Conservation (phyloP, 1,140 invertebrate species). For the Piezodorus guildinii region DNA sequence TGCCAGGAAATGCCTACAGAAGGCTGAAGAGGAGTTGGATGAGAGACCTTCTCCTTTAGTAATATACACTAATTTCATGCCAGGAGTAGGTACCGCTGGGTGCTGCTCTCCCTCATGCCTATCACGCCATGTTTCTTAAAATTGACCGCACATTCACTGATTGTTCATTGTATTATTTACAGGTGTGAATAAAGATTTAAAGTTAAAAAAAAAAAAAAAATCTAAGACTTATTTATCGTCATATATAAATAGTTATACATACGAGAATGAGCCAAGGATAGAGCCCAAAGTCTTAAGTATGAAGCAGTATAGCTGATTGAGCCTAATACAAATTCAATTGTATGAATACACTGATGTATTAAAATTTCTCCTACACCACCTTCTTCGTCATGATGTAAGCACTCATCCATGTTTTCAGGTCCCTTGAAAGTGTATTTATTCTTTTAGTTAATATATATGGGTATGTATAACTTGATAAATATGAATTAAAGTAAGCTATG, state of each 20-base stretch:
- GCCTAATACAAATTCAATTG: constrained; percentile 96
- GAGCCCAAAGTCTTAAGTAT: constrained; percentile 97
- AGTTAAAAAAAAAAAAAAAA: too few relatives aligned
- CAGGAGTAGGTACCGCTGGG: too few relatives aligned
- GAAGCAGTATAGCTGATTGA: constrained; percentile 97
- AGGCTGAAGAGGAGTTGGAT: too few relatives aligned
- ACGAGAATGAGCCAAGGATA: constrained; percentile 90
- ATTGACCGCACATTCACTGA: too few relatives aligned
- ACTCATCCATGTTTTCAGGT: neutral
- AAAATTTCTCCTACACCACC: constrained; percentile 82
- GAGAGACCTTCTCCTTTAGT: too few relatives aligned
- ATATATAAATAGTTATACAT: constrained; percentile 17
- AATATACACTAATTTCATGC: too few relatives aligned
- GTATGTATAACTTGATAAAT: neutral
- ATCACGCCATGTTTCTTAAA: too few relatives aligned
- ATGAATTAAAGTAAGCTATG: neutral
- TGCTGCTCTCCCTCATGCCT: too few relatives aligned
- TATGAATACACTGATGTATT: constrained; percentile 96
- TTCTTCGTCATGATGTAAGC: constrained; percentile 33
- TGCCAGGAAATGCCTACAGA: too few relatives aligned
- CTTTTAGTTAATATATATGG: neutral
- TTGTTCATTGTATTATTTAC: too few relatives aligned
- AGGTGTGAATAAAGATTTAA: too few relatives aligned
- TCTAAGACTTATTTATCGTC: too few relatives aligned
- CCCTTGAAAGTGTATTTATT: neutral